phyloP scores from a whole-genome alignment of 2,797 vertebrate species.

The Acipenser oxyrinchus region DNA sequence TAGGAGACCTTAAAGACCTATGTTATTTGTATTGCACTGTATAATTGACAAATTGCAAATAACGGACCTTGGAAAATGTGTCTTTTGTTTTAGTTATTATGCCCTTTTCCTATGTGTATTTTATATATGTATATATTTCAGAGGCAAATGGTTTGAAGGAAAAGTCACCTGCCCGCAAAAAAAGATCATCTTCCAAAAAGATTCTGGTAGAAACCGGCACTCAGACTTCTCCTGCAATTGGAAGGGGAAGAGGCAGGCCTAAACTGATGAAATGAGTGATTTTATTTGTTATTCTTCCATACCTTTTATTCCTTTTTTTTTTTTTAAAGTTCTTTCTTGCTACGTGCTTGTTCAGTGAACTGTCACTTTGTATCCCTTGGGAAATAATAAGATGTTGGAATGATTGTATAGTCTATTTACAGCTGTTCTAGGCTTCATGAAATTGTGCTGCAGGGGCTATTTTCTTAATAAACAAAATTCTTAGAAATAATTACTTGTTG shows the following conservation, averaged over 20 bases:
- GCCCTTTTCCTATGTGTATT: too few species aligned
- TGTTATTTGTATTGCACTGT: too few species aligned
- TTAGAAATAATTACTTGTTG: too few species aligned
- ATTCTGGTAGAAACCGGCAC: slow-evolving; percentile 29
- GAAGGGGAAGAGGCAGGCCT: slow-evolving; percentile 32
- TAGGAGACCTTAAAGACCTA: too few species aligned
- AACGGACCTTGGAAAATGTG: too few species aligned
- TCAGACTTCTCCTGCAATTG: slow-evolving; percentile 29
- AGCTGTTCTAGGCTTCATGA: slow-evolving; percentile 17
- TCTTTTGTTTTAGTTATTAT: too few species aligned
- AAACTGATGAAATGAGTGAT: slow-evolving; percentile 37
- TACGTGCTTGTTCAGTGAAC: slow-evolving; percentile 11
- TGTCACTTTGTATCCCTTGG: slow-evolving; percentile 20
- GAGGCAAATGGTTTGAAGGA: slow-evolving; percentile 37
- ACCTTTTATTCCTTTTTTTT: slow-evolving; percentile 16
- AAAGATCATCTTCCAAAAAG: slow-evolving; percentile 23
- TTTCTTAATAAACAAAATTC: too few species aligned
- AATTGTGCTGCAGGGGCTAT: slow-evolving; percentile 14
- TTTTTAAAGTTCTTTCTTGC: slow-evolving; percentile 13
- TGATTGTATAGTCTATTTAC: slow-evolving; percentile 13
- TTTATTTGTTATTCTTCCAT: slow-evolving; percentile 8
- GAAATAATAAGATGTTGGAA: slow-evolving; percentile 27
- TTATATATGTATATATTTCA: slow-evolving; percentile 16
- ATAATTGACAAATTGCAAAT: too few species aligned
- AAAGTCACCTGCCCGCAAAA: slow-evolving; percentile 8